Conservation (phyloP, 2,888 invertebrate species). For the Syrista parreyssii region DNA sequence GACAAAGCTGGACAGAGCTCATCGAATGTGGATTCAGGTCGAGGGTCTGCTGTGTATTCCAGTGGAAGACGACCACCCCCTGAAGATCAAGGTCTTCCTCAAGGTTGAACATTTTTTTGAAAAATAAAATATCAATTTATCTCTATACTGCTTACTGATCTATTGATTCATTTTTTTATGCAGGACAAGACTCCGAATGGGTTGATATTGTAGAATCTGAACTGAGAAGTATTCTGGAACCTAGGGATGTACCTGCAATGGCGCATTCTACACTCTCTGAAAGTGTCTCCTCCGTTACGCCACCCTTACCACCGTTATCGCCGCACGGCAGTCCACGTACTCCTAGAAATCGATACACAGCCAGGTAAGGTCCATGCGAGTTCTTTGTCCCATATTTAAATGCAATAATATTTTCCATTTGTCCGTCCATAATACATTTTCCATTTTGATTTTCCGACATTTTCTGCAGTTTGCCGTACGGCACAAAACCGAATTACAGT, state of each 20-base stretch:
- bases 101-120: conserved; percentile 45
- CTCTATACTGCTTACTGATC: conserved; percentile 11
- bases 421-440: conserved; percentile 3
- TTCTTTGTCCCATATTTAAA: background rate
- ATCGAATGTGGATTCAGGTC: conserved; percentile 82
- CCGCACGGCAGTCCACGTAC: conserved; percentile 70
- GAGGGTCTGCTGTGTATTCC: conserved; percentile 84
- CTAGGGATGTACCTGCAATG: conserved; percentile 76
- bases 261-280: conserved; percentile 76
- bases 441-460: conserved; percentile 7
- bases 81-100: conserved; percentile 59
- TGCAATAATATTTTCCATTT: background rate
- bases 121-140: conserved; percentile 14
- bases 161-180: background rate
- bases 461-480: conserved; percentile 73
- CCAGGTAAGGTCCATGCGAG: conserved; percentile 46
- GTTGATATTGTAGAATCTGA: conserved; percentile 85
- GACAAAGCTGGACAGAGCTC: conserved; percentile 80
- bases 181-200: conserved; percentile 80
- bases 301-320: conserved; percentile 81
- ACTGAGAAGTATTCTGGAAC: conserved; percentile 80
- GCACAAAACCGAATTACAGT: conserved; percentile 71
- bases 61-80: conserved; percentile 75
- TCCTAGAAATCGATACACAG: conserved; percentile 59
- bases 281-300: conserved; percentile 79